Evolutionary conservation across 2,797 vertebrate species (phyloP), one percentile per base, ranked within the genome.

Genomic region (Poeciliopsis infans): DNA sequence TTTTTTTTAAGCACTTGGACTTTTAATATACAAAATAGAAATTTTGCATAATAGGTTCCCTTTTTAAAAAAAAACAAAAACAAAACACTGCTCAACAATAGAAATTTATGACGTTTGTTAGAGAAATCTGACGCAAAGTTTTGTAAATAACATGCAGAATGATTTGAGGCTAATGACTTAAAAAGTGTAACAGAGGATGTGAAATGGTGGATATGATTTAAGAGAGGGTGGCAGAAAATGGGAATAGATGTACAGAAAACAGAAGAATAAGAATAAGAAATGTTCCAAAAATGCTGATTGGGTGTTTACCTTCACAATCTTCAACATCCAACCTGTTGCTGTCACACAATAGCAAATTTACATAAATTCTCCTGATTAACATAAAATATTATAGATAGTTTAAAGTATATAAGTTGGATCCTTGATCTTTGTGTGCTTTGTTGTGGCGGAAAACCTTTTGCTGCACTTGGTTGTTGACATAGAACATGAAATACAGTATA

Each of bases 161-260:
- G 64, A 76, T 31, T 28, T 3, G 79, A 80, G 78, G 75, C 79
- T 71, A 41, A 81, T 78, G n/a, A 75, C 68, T 71, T 28, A 81
- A 73, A 77, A 71, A 79, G 84, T 90, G 79, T 86, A 89, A 72
- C 2, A 59, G 86, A 85, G 92, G 77, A 93, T 78, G 89, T 91
- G 91, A 74, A 79, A 83, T 36, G 78, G 87, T 81, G 78, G 79
- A 84, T 71, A 10, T 49, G 80, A 46, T 66, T 28, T 74, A 43
- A 79, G 72, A 91, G 79, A 80, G 82, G 76, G 78, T 45, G 53
- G 72, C 33, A 12, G 36, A 79, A 3, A 28, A 83, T 66, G 15
- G n/a, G 11, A 49, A 79, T 47, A 72, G 39, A 77, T 43, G 74
- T 75, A 76, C 8, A 53, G 72, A 33, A 81, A 66, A 74, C 76